phyloP scores from a whole-genome alignment of 2,888 invertebrate genomes.

The Podotricha telesiphe region DNA sequence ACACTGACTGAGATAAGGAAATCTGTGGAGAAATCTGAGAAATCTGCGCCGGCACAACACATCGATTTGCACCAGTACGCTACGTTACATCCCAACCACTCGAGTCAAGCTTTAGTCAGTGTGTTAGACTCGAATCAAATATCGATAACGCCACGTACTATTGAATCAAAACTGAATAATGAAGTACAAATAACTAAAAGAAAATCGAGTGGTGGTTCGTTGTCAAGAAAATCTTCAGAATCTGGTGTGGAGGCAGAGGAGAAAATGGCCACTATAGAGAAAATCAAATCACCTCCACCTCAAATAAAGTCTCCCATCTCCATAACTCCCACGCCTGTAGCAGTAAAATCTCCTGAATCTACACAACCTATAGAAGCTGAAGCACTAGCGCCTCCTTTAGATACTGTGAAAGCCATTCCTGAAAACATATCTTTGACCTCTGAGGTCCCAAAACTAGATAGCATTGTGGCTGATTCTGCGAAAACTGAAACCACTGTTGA shows the following conservation, averaged over 20 bases:
- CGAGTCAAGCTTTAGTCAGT: slow-evolving; percentile 58
- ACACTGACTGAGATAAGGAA: slow-evolving; percentile 79
- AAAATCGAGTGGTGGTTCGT: slow-evolving; percentile 65
- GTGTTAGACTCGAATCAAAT: slow-evolving; percentile 73
- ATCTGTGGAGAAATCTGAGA: slow-evolving; percentile 75
- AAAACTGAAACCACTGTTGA: slow-evolving; percentile 45
- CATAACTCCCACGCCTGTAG: slow-evolving; percentile 61
- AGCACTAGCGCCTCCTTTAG: slow-evolving; percentile 65
- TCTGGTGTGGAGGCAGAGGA: slow-evolving; percentile 63
- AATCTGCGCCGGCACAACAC: slow-evolving; percentile 56
- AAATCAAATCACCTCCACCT: slow-evolving; percentile 55
- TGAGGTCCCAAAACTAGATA: slow-evolving; percentile 54
- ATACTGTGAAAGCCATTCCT: slow-evolving; percentile 58
- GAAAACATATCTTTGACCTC: slow-evolving; percentile 58
- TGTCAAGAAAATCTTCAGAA: slow-evolving; percentile 68
- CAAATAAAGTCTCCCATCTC: slow-evolving; percentile 57
- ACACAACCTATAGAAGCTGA: slow-evolving; percentile 61
- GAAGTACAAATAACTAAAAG: slow-evolving; percentile 64
- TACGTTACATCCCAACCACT: slow-evolving; percentile 65
- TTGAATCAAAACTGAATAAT: slow-evolving; percentile 58
- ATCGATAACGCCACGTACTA: slow-evolving; percentile 68
- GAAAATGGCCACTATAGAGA: slow-evolving; percentile 65
- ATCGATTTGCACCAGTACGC: slow-evolving; percentile 74
- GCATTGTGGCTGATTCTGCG: slow-evolving; percentile 35
- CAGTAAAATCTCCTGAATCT: slow-evolving; percentile 63